Percentiles rank a stretch among this genome's conserved stretches.
Evolutionary conservation across 2,888 invertebrate genomes (phyloP).

Genomic region (Pheosia gnoma): DNA sequence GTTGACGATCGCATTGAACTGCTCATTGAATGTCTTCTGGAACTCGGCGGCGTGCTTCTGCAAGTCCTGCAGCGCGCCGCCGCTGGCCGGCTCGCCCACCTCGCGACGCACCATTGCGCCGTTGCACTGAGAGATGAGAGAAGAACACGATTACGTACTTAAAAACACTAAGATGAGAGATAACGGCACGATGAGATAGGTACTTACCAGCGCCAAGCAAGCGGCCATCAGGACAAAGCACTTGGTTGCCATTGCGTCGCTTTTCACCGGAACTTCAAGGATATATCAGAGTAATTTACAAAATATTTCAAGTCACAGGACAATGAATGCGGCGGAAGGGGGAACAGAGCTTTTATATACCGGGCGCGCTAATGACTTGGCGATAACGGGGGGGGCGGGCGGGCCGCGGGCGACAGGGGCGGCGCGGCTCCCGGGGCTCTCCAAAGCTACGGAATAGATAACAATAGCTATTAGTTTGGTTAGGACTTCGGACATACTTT

Average conservation of each 20-base stretch:
- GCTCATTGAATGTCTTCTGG: constrained; percentile 57
- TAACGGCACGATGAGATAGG: not conserved
- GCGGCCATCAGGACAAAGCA: not conserved
- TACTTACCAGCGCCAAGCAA: not conserved
- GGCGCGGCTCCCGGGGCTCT: not conserved
- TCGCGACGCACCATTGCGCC: constrained; percentile 58
- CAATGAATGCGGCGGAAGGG: not conserved
- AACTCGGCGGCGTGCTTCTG: constrained; percentile 59
- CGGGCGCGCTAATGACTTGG: not conserved
- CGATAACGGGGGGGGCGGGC: not conserved
- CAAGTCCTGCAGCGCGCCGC: constrained; percentile 47
- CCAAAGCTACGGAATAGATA: too few species aligned
- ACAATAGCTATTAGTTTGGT: too few species aligned
- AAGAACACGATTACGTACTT: not conserved
- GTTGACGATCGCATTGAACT: constrained; percentile 48
- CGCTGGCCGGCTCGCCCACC: constrained; percentile 19
- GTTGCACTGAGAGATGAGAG: constrained; percentile 38
- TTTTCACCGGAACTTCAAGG: not conserved
- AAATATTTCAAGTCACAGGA: not conserved
- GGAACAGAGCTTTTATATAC: not conserved
- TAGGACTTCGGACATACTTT: too few species aligned
- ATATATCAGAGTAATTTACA: not conserved
- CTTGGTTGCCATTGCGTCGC: not conserved
- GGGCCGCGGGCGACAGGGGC: not conserved
- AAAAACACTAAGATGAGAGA: constrained; percentile 35